phyloP scores from a whole-genome alignment of 2,888 invertebrate genomes.

The Leptopterna dolabrata region DNA sequence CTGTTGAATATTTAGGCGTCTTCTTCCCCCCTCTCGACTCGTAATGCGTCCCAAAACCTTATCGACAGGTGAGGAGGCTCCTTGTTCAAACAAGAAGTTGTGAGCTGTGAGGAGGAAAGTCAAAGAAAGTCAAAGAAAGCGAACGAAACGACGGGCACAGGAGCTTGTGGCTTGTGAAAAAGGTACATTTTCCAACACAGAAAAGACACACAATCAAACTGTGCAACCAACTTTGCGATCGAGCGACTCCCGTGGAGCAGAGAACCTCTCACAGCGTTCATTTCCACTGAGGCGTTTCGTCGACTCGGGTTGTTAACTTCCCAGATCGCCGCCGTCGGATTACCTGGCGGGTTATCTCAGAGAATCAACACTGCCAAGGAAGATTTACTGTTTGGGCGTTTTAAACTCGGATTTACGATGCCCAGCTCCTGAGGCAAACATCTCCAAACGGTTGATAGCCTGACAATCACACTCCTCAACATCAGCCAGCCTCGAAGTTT shows the following conservation, averaged over 20 bases:
- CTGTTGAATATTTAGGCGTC: too few relatives aligned
- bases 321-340: neutral
- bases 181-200: neutral
- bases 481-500: neutral
- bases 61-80: too few relatives aligned
- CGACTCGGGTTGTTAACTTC: too few relatives aligned
- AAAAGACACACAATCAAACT: neutral
- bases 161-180: neutral
- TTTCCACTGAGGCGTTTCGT: neutral
- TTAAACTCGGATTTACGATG: neutral
- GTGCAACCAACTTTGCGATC: slow-evolving; percentile 16
- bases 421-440: neutral
- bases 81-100: too few relatives aligned
- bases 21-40: too few relatives aligned
- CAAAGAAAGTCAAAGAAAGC: neutral
- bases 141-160: neutral
- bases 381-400: neutral
- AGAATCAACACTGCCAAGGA: neutral
- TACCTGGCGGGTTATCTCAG: neutral
- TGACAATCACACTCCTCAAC: neutral
- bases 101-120: too few relatives aligned
- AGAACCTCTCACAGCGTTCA: neutral
- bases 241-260: neutral
- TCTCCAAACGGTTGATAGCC: neutral
- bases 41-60: too few relatives aligned